Base-by-base conservation (phyloP, 2,113 vertebrate genomes). In the Oryzias curvinotus region DNA sequence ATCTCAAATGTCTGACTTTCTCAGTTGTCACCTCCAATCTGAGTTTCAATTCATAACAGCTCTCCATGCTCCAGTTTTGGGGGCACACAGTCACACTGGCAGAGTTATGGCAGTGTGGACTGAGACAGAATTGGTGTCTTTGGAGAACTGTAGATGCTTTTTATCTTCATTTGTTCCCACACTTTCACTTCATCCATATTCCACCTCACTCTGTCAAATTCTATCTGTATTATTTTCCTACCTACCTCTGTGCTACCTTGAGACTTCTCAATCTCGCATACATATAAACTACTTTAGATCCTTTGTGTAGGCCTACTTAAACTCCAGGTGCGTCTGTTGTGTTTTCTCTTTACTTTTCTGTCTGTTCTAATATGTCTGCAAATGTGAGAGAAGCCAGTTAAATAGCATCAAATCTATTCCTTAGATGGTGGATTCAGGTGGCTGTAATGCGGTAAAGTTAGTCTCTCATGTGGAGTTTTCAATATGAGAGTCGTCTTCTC, bases 1-100 rank as follows among this genome's bases (percentile, higher is more conserved):
- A 48, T 76, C 56, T 57, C 52, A 45, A 64, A 56, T 69, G 65
- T 62, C 69, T 81, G 63, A 52, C 68, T 81, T 65, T 69, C 71
- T 21, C 80, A 76, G 65, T 85, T 85, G 81, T 85, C 83, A 65
- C 71, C 71, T 82, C 57, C 67, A 78, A 84, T 84, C 79, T 58
- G 42, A 75, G 21, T 58, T 77, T 82, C 79, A 70, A 78, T 87
- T 82, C 68, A 84, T 84, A 82, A 82, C 51, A 57, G 74, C 48
- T 67, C 62, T 7, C 55, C 43, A 42, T 69, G 25, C 43, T 64
- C 44, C 65, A 64, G 69, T 64, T 67, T 19, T 56, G 52, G 18
- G 52, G 36, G 64, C 43, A 47, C 47, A 25, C 48, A 30, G 52
- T 52, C 45, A 53, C 46, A 52, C 12, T 28, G 36, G 55, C 30